Base-by-base conservation (phyloP, 2,113 vertebrate species). In the Ciconia stormi region DNA sequence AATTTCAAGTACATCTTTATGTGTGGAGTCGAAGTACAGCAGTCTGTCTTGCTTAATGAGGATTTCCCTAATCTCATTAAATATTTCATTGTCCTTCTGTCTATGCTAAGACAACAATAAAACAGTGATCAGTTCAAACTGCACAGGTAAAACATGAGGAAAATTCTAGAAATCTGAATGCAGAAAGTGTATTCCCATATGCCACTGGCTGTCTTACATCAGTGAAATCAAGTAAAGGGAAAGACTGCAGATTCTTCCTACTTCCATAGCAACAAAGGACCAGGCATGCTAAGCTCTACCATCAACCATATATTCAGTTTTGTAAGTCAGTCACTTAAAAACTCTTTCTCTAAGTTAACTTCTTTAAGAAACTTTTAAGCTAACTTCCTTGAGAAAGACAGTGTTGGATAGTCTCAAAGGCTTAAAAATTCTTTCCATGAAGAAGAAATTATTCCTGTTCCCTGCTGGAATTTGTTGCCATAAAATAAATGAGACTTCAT, bases 401-500 rank as follows among this genome's bases (percentile, higher is more conserved):
- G 7, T 29, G 47, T 44, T 44, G 21, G 20, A 22, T 58, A 4
- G 8, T 70, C 74, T 90, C 66, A 82, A 27, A 85, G 13, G 25
- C 11, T 87, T 80, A 79, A 77, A 82, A 74, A 71, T 78, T 87
- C 25, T 77, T 97, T 66, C 40, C 36, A 47, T 27, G 67, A 82
- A 71, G 40, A 79, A 61, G 49, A 69, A 89, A 56, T 77, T 42
- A 65, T 94, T 90, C 67, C 21, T 65, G 7, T 72, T 95, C 38
- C 61, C 18, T 85, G 12, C 2, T 69, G 52, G 62, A 93, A 85
- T 79, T 59, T 74, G 26, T 47, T 29, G 32, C 38, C 27, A 55
- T 65, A 93, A 94, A 96, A 92, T 58, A 96, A 92, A 95, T 72
- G n/a, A 92, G 53, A 65, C 85, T 90, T 88, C 34, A n/a, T 76